These are phyloP conservation scores for Akabosia matsudoensis DNA, from an alignment of 1,140 invertebrate genomes.

Conservation along the genomic window DNA sequence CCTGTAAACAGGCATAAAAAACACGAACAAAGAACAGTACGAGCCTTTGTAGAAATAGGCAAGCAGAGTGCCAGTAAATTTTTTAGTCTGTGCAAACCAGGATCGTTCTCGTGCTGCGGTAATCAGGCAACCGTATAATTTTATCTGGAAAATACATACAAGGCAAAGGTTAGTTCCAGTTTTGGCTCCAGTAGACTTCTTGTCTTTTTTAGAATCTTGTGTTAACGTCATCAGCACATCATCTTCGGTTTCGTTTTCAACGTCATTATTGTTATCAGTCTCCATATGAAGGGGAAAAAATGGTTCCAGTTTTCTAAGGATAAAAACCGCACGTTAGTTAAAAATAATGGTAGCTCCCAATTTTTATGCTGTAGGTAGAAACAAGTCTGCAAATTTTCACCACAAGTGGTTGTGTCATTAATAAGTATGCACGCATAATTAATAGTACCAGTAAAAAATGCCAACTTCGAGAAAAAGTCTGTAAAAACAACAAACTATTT, in stretches of 20 bases:
- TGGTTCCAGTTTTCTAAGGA: not conserved
- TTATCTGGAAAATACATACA: not conserved
- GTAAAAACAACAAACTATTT: too few relatives aligned
- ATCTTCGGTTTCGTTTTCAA: not conserved
- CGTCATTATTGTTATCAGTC: not conserved
- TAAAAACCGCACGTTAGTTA: too few relatives aligned
- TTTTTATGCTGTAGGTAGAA: too few relatives aligned
- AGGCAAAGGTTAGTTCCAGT: not conserved
- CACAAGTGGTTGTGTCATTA: not conserved
- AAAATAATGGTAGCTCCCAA: too few relatives aligned
- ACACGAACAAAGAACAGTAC: not conserved
- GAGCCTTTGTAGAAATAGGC: too few relatives aligned
- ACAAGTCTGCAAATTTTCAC: not conserved
- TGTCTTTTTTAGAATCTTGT: not conserved
- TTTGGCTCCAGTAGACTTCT: slow-evolving; percentile 10
- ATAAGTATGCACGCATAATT: not conserved
- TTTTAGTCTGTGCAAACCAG: not conserved
- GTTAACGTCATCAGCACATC: not conserved
- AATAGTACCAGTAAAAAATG: too few relatives aligned
- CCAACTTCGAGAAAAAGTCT: too few relatives aligned
- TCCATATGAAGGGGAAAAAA: slow-evolving; percentile 9
- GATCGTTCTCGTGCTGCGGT: not conserved
- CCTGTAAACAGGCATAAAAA: not conserved
- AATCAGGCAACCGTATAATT: not conserved
- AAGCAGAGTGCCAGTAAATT: not conserved